Base-by-base conservation (phyloP, 2,113 vertebrate genomes). In the Tangachromis dhanisi region DNA sequence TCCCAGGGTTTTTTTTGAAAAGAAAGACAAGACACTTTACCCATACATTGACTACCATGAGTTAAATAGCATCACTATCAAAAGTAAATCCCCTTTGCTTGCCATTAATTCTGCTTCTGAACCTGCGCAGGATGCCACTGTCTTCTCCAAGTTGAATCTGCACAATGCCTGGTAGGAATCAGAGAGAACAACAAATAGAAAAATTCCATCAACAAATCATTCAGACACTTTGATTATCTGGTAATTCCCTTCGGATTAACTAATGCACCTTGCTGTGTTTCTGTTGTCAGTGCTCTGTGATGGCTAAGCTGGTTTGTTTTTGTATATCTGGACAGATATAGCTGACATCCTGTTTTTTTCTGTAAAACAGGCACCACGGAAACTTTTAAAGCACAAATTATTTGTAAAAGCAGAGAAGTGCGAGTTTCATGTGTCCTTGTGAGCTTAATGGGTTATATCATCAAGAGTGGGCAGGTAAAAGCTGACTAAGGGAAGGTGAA, bases 381-480 rank as follows among this genome's bases (percentile, higher is more conserved):
- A 47, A 7, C 81, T 55, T 6, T 19, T 51, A 17, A 57, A 1
- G 14, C 17, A 71, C 19, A 33, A 31, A 24, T 35, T 83, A 7
- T 53, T 12, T 73, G 33, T 84, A 16, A 86, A 81, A 13, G 80
- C 33, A 17, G 53, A 81, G 8, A 80, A 24, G 6, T 81, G 79
- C 3, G 1, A 84, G 10, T 81, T 57, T 19, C 49, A 86, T 19
- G 29, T 24, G 17, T 7, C 11, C 7, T 19, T 24, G 33, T 47
- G 13, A 13, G 8, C 14, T 38, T 79, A 8, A 42, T 71, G 4
- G 19, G 29, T n/a, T 73, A 54, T 26, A 73, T 83, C 21, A 53
- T 71, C 11, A 8, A 12, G n/a, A 1, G 76, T 33, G 63, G 63
- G 33, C 17, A 83, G 31, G 21, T 73, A 21, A 24, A 11, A 8